phyloP scores from a whole-genome alignment of 2,797 vertebrate genomes.

The Oreortyx pictus region DNA sequence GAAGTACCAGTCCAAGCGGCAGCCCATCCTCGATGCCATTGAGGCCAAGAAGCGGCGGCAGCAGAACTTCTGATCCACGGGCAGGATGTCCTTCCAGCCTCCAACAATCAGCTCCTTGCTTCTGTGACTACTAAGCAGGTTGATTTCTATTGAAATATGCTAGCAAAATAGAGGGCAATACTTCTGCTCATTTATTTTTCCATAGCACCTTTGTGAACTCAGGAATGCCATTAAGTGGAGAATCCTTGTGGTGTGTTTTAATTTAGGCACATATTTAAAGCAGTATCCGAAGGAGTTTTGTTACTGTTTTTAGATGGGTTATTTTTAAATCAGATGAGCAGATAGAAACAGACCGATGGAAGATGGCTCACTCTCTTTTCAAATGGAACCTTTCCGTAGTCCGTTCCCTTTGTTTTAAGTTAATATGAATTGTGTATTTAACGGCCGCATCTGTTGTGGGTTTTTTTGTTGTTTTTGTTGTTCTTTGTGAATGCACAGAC shows the following conservation, averaged over 20 bases:
- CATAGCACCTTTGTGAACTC: constrained; percentile 78
- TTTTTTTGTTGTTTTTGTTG: not conserved
- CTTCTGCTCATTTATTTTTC: constrained; percentile 60
- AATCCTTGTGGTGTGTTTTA: constrained; percentile 53
- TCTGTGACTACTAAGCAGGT: constrained; percentile 35
- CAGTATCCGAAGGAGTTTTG: constrained; percentile 32
- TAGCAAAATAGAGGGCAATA: constrained; percentile 63
- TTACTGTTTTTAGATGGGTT: constrained; percentile 60
- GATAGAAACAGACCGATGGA: constrained; percentile 36
- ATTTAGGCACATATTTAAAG: constrained; percentile 21
- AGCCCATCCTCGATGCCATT: constrained; percentile 95
- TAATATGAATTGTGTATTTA: constrained; percentile 41
- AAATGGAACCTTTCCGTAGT: constrained; percentile 49
- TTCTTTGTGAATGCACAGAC: constrained; percentile 63
- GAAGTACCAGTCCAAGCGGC: constrained; percentile 94
- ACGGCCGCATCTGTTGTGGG: not conserved
- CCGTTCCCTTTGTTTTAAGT: constrained; percentile 50
- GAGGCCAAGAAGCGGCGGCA: constrained; percentile 94
- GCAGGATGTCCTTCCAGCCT: constrained; percentile 16
- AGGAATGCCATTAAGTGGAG: constrained; percentile 67
- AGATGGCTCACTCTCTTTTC: constrained; percentile 59
- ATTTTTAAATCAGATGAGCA: constrained; percentile 62
- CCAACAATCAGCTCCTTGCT: constrained; percentile 49
- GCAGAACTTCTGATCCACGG: constrained; percentile 86
- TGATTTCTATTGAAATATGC: constrained; percentile 35